Base-by-base conservation (phyloP, 2,888 invertebrate genomes). In the Cataglyphis livida region DNA sequence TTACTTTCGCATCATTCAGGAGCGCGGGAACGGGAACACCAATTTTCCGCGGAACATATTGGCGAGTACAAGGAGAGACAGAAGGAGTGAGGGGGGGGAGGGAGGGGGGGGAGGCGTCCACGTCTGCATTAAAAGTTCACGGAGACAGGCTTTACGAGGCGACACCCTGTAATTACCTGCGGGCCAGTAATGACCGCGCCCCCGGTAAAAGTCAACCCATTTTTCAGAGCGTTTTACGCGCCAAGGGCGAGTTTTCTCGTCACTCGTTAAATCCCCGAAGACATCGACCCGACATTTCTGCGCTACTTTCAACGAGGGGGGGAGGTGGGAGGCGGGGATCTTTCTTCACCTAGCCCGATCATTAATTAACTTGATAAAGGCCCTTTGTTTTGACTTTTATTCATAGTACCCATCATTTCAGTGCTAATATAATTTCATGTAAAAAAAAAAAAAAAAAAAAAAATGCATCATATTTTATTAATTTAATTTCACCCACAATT, bases 71-170 rank as follows among this genome's bases (percentile, higher is more conserved):
- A 25, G 61, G 38, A 59, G 71, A 54, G 64, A 83, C 66, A 81
- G 64, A 6, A 6, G 32, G 32, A 32, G 32, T 0, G 32, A 0
- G 32, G 0, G 5, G 32, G 0, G 32, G 32, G 32, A 5, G 32
- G 0, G 32, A 32, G 32, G 6, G 32, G 32, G 3, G 32, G 32
- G 6, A 5, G 6, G 6, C 48, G 62, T 79, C 54, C 59, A 68
- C 61, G 79, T 79, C 83, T 79, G 66, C 79, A 79, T 83, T 83
- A 83, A 83, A 76, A 66, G 65, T 83, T 83, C 62, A 66, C 62
- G 59, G 68, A 57, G 83, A 73, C 83, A 81, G 25, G 65, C 44
- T 83, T 73, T 81, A 83, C 66, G 83, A 81, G 48, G 79, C 41
- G 78, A 79, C 68, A 83, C 78, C 62, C 79, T 71, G 59, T 83